These are phyloP conservation scores for Mythimna albipuncta DNA, from an alignment of 2,888 invertebrate genomes.

Conservation along the genomic window DNA sequence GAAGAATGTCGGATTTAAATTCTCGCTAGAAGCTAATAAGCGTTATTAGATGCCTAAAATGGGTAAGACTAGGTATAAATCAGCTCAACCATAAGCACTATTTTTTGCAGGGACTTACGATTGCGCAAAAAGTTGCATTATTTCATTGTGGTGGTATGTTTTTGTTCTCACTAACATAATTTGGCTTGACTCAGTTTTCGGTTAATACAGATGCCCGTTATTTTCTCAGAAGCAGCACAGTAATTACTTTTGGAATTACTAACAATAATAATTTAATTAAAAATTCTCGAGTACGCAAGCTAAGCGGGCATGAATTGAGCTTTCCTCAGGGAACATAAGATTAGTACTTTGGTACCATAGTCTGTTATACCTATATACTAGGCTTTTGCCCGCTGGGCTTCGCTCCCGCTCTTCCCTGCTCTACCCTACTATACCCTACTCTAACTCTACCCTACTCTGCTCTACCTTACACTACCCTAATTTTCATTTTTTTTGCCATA, in stretches of 20 bases:
- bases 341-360: conserved; percentile 2
- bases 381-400: too few relatives aligned
- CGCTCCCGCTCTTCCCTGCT: too few relatives aligned
- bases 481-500: too few relatives aligned
- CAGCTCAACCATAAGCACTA: conserved; percentile 12
- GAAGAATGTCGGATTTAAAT: conserved; percentile 32
- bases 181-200: conserved; percentile 9
- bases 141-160: conserved; percentile 1
- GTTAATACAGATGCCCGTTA: conserved; percentile 13
- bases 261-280: conserved; percentile 41
- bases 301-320: conserved; percentile 1
- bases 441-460: too few relatives aligned
- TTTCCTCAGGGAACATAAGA: conserved; percentile 14
- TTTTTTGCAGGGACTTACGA: conserved; percentile 16
- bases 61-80: conserved; percentile 24
- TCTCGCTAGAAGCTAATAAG: conserved; percentile 45
- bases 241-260: conserved; percentile 29
- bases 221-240: conserved; percentile 11
- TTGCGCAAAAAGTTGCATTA: conserved; percentile 1
- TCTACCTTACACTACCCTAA: too few relatives aligned
- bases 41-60: conserved; percentile 42
- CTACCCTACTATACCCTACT: too few relatives aligned
- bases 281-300: conserved; percentile 31
- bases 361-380: not conserved
- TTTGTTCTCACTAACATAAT: conserved; percentile 7